Percentiles rank a stretch among this genome's conserved stretches.
These are phyloP conservation scores for Agrotis ipsilon DNA, from an alignment of 2,888 invertebrate species.

Conservation along the genomic window DNA sequence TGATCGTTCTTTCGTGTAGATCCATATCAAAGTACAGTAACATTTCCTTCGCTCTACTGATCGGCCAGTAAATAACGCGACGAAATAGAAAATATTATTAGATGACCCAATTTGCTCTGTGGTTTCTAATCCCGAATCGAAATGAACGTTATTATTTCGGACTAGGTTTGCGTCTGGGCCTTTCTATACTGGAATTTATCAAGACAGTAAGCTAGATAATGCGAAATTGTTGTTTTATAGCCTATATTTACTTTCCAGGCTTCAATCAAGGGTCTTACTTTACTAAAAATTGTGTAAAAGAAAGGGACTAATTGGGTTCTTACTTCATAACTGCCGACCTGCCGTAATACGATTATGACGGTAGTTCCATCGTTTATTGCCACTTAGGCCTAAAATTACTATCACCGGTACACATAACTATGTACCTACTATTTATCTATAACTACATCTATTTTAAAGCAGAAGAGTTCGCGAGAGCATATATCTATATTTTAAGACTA, in stretches of 20 bases:
- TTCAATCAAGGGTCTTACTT: background rate
- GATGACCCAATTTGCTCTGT: slow-evolving; percentile 38
- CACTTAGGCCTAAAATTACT: slow-evolving; percentile 43
- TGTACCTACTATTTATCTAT: slow-evolving; percentile 42
- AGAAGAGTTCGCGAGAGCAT: too few relatives aligned
- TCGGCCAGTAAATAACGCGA: slow-evolving; percentile 24
- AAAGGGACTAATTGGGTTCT: slow-evolving; percentile 6
- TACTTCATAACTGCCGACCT: slow-evolving; percentile 22
- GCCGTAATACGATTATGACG: slow-evolving; percentile 30
- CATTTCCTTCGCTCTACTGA: background rate
- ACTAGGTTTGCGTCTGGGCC: background rate
- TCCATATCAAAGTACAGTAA: background rate
- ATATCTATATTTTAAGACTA: too few relatives aligned
- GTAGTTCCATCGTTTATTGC: slow-evolving; percentile 41
- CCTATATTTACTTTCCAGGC: background rate
- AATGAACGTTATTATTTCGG: slow-evolving; percentile 25
- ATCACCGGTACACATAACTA: slow-evolving; percentile 26
- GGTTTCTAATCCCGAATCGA: slow-evolving; percentile 24
- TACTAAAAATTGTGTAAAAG: background rate
- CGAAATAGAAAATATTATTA: slow-evolving; percentile 46
- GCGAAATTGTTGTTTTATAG: too few relatives aligned
- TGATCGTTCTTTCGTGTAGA: background rate
- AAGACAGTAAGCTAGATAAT: background rate
- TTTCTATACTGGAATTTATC: background rate
- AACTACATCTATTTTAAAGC: too few relatives aligned